These are phyloP conservation scores for Euphydryas editha DNA, from an alignment of 2,888 invertebrate genomes.

Conservation along the genomic window DNA sequence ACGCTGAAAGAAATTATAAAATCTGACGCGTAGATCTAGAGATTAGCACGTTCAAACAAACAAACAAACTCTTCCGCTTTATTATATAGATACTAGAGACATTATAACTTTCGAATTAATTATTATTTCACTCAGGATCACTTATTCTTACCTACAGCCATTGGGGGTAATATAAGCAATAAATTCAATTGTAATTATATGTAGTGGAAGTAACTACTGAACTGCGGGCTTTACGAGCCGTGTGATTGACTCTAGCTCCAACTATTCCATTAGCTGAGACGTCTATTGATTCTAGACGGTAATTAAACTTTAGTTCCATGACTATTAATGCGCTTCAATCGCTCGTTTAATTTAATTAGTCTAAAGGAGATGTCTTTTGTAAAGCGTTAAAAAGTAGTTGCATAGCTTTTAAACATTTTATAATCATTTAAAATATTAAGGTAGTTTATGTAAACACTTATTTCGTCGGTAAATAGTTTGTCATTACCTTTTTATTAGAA, in stretches of 20 bases:
- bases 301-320: slow-evolving; percentile 46
- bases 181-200: slow-evolving; percentile 81
- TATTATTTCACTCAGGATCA: slow-evolving; percentile 8
- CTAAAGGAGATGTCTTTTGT: slow-evolving; percentile 11
- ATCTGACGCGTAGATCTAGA: too few relatives aligned
- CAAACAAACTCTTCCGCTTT: too few relatives aligned
- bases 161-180: slow-evolving; percentile 52
- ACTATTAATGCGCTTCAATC: slow-evolving; percentile 27
- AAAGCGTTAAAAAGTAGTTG: background rate
- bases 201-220: slow-evolving; percentile 79
- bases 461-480: too few relatives aligned
- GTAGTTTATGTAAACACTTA: too few relatives aligned
- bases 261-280: slow-evolving; percentile 49
- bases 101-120: background rate
- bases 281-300: slow-evolving; percentile 48
- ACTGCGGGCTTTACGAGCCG: slow-evolving; percentile 57
- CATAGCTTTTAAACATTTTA: background rate
- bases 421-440: too few relatives aligned
- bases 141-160: slow-evolving; percentile 17
- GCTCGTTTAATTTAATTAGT: slow-evolving; percentile 13
- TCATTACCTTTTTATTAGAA: too few relatives aligned
- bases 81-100: background rate
- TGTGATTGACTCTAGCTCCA: slow-evolving; percentile 61
- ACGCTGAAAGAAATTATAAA: too few relatives aligned
- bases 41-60: too few relatives aligned